These are phyloP conservation scores for Labeo calbasu DNA, from an alignment of 2,797 vertebrate species.

Conservation along the genomic window DNA sequence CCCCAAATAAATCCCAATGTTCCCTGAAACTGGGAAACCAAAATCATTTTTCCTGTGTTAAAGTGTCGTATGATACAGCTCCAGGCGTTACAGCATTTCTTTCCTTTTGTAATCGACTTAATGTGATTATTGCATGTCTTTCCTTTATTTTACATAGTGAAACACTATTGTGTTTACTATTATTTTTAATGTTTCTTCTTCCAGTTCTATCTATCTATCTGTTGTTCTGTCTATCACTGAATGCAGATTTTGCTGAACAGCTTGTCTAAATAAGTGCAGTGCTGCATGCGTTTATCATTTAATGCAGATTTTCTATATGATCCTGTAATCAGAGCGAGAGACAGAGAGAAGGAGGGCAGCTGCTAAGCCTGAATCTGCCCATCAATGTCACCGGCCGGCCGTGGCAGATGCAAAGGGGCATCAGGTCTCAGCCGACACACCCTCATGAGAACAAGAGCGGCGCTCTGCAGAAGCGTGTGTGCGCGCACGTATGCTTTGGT, in stretches of 20 bases:
- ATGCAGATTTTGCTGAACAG: not conserved
- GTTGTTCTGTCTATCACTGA: not conserved
- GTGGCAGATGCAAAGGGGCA: slow-evolving; percentile 43
- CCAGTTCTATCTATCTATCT: not conserved
- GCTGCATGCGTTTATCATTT: not conserved
- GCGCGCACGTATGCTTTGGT: not conserved
- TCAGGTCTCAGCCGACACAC: slow-evolving; percentile 34
- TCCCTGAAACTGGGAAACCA: slow-evolving; percentile 27
- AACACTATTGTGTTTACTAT: not conserved
- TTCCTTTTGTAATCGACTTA: slow-evolving; percentile 1
- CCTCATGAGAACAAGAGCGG: slow-evolving; percentile 38
- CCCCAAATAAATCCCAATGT: slow-evolving; percentile 39
- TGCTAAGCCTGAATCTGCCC: slow-evolving; percentile 18
- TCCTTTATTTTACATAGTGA: slow-evolving; percentile 2
- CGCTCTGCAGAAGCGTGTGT: slow-evolving; percentile 9
- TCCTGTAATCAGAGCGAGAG: slow-evolving; percentile 8
- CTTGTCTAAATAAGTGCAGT: not conserved
- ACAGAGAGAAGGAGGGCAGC: not conserved
- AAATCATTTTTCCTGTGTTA: slow-evolving; percentile 31
- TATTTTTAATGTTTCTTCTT: not conserved
- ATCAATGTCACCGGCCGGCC: slow-evolving; percentile 35
- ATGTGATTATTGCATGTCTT: slow-evolving; percentile 1
- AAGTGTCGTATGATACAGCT: slow-evolving; percentile 39
- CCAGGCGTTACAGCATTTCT: slow-evolving; percentile 11
- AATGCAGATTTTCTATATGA: slow-evolving; percentile 11